A percentile compares a stretch with the other conserved stretches of the same genome.
These are phyloP conservation scores for Brenthis ino DNA, from an alignment of 2,888 invertebrate genomes.

Conservation along the genomic window DNA sequence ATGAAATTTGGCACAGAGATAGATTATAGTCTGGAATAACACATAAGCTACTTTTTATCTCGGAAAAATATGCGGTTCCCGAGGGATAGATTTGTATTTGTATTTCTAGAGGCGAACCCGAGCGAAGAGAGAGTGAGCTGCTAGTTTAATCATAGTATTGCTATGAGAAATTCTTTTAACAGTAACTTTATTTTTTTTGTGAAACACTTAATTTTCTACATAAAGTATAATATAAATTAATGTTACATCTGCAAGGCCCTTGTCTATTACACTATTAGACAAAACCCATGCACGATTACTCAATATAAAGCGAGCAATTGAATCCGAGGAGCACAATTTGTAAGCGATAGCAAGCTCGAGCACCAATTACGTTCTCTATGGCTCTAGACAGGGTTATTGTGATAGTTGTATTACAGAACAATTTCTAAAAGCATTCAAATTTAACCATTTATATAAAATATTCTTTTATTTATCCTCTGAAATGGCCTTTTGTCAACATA, in stretches of 20 bases:
- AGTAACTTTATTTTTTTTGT: background rate
- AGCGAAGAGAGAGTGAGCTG: no score
- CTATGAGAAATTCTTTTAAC: no score
- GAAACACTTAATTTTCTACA: background rate
- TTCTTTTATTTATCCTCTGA: slow-evolving; percentile 11
- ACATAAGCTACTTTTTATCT: no score
- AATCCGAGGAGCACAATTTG: slow-evolving; percentile 45
- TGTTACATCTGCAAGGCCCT: slow-evolving; percentile 15
- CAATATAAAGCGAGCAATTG: slow-evolving; percentile 40
- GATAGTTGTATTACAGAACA: slow-evolving; percentile 38
- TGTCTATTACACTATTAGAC: slow-evolving; percentile 34
- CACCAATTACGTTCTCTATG: slow-evolving; percentile 43
- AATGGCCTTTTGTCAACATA: slow-evolving; percentile 14
- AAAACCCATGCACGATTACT: slow-evolving; percentile 40
- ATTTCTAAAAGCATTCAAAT: slow-evolving; percentile 34
- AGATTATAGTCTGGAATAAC: no score
- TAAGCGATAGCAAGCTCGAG: slow-evolving; percentile 43
- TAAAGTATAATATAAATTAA: slow-evolving; percentile 7
- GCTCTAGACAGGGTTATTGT: slow-evolving; percentile 34
- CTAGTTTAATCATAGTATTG: no score
- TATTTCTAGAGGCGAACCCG: no score
- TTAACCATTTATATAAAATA: slow-evolving; percentile 27
- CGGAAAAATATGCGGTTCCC: no score
- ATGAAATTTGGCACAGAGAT: no score
- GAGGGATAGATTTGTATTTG: no score